Evolutionary conservation across 30 jellyfish, hydroid and myxozoan species (phyloP), one percentile per base, ranked within the genome.

Genomic region (Aurelia aurita): DNA sequence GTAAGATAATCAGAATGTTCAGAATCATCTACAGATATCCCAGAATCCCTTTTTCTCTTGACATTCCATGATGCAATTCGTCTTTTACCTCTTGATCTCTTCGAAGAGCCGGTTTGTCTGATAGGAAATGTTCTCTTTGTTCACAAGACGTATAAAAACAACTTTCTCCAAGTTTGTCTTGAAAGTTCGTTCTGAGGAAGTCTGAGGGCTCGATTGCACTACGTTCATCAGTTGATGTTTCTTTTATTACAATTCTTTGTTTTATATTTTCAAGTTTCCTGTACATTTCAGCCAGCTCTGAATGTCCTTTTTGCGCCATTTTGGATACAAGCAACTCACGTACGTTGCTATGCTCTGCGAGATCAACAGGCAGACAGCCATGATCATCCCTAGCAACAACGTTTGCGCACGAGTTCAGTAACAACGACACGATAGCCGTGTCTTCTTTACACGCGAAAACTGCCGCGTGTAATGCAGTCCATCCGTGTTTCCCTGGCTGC

Each of bases 401-500:
- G 31, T 74, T 79, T 4, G 96, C 96, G 73, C 89, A 86, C 16
- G 88, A 86, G 43, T 66, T 86, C 63, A 86, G 53, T 18, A 86
- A 68, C 68, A 86, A 58, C 16, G 57, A 18, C 18, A 69, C 34
- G 31, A 86, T 35, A 14, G 82, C 5, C 51, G 51, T 21, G 74
- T 57, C 83, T 21, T 67, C 47, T 31, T 51, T 51, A 23, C 86
- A 27, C 22, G 89, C 59, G 20, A 75, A 75, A 23, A 85, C 68
- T 27, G 96, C 90, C 2, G 90, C 96, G 62, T 86, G 96, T 21
- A 86, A 77, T 28, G 96, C 96, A 7, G 96, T 74, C 96, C 96
- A 86, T 23, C 90, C 96, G 79, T 69, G 72, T 25, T 73, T 69
- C 12, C 96, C 87, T 45, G 82, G 89, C 51, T 67, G 86, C 65